Evolutionary conservation across 2,113 vertebrate species (phyloP), one percentile per base, ranked within the genome.

Genomic region (Pollimyrus isidori): DNA sequence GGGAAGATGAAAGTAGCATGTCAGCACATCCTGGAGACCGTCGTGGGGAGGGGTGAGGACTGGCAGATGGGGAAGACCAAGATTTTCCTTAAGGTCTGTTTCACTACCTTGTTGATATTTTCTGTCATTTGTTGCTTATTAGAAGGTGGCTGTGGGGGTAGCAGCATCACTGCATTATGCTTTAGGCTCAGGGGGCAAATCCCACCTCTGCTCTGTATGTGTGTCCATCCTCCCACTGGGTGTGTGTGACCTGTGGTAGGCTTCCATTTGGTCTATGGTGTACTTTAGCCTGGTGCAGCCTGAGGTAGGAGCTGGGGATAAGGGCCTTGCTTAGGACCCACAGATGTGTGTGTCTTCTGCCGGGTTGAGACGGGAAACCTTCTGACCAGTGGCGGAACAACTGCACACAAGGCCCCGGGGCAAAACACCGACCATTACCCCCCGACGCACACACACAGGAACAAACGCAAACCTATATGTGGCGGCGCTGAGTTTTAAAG

Each of bases 41-140:
- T 99, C 11, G 93, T 99, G 0, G 98, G 98, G 56, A 96, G 95
- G 88, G 96, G 98, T 1, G 98, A 97, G 1, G 98, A 99, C 92
- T 99, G 98, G 98, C 97, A 99, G 95, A 99, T 99, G 1, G 98
- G 98, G 91, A 99, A 97, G 92, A 99, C 97, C 5, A 99, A 99
- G 93, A 98, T 99, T 93, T 99, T 99, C 92, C 94, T 99, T 86
- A 99, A 99, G 96, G 98, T 99, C 1, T 45, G 35, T 23, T 42
- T 45, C 35, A 65, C n/a, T 30, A 7, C 49, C 10, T 23, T 87
- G 35, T 39, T 35, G 39, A 62, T 10, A 87, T 21, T 39, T 21
- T 53, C 0, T 26, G 23, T 86, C 48, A 26, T 50, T 26, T 86
- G n/a, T n/a, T n/a, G 80, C n/a, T 3, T 65, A 65, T 30, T 65